Percentiles rank a stretch among this genome's conserved stretches.
phyloP scores from a whole-genome alignment of 2,888 invertebrate genomes.

The Drosophila hamatofila region DNA sequence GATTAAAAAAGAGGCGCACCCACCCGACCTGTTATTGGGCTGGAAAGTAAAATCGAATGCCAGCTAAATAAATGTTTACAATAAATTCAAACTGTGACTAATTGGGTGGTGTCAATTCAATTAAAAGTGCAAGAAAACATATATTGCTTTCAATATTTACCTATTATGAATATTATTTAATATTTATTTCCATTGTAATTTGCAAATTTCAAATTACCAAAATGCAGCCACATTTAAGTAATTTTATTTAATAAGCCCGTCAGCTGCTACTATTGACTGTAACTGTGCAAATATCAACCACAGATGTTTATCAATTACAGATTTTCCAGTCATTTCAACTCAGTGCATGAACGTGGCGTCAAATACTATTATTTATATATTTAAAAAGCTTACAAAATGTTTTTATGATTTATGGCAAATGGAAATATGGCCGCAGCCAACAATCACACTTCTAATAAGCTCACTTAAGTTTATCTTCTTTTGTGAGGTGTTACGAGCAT shows the following conservation, averaged over 20 bases:
- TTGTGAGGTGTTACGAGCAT: background rate
- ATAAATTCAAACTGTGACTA: slow-evolving; percentile 10
- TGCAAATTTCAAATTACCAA: background rate
- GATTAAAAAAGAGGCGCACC: slow-evolving; percentile 38
- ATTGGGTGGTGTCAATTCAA: slow-evolving; percentile 1
- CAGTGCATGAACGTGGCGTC: background rate
- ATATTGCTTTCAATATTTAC: background rate
- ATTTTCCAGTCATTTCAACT: background rate
- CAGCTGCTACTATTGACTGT: background rate
- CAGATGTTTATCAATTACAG: background rate
- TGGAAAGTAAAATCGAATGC: slow-evolving; percentile 24
- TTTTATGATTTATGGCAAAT: background rate
- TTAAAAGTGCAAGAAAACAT: background rate
- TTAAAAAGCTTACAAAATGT: background rate
- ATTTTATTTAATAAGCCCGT: background rate
- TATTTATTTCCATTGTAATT: background rate
- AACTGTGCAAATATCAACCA: background rate
- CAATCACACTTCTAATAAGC: too few species aligned
- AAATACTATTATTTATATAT: background rate
- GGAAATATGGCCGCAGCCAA: background rate
- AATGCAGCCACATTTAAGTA: background rate
- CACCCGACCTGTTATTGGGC: slow-evolving; percentile 5
- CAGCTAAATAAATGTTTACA: slow-evolving; percentile 3
- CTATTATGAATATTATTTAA: background rate
- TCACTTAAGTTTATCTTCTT: too few species aligned